phyloP scores from a whole-genome alignment of 1,140 invertebrate species.

The Lamellibrachia luymesi region DNA sequence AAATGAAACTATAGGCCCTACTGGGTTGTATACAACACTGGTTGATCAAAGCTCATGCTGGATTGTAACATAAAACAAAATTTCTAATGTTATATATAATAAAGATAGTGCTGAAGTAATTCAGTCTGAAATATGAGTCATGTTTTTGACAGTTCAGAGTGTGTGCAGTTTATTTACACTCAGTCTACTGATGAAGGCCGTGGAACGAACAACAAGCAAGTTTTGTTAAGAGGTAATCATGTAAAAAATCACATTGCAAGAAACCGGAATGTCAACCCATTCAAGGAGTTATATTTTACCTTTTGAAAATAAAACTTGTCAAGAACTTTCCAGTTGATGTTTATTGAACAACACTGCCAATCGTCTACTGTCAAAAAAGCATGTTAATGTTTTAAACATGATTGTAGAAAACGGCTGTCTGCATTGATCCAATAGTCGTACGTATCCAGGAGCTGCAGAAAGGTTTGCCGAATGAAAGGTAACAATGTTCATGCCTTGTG shows the following conservation, averaged over 20 bases:
- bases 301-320: background rate
- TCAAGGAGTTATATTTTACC: background rate
- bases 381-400: background rate
- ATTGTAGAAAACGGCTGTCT: background rate
- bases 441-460: background rate
- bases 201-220: too few relatives aligned
- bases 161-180: background rate
- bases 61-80: background rate
- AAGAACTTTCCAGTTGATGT: background rate
- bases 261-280: too few relatives aligned
- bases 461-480: background rate
- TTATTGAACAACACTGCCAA: background rate
- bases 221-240: too few relatives aligned
- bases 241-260: too few relatives aligned
- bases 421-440: background rate
- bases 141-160: background rate
- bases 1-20: background rate
- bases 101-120: background rate
- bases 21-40: background rate
- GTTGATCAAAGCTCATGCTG: background rate
- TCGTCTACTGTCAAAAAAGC: background rate
- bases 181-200: too few relatives aligned
- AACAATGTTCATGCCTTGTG: background rate
- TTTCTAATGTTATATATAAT: background rate
- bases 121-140: background rate